Evolutionary conservation across 2,888 invertebrate species (phyloP).

Genomic region (Coenonympha glycerion): DNA sequence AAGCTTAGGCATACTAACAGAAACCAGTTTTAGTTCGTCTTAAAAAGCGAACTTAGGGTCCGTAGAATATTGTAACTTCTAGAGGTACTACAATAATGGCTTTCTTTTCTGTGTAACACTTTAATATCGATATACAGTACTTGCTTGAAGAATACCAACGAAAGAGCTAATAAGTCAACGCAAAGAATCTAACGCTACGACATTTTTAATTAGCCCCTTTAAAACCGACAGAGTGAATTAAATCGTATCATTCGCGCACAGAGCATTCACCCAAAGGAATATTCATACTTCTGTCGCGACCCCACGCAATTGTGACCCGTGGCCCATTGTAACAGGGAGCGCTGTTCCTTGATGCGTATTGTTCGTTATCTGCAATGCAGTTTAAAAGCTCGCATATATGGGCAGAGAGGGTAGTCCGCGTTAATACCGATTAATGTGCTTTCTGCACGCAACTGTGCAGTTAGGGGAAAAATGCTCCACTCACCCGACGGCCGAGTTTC

Average conservation of each 20-base stretch:
- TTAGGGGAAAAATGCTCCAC: conserved; percentile 42
- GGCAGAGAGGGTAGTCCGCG: conserved; percentile 48
- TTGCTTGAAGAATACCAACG: too few relatives aligned
- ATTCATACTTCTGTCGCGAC: conserved; percentile 21
- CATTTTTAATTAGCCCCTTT: conserved; percentile 22
- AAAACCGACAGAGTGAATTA: conserved; percentile 24
- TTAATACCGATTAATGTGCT: conserved; percentile 60
- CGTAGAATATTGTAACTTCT: too few relatives aligned
- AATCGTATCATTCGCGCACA: conserved; percentile 20
- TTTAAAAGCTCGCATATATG: conserved; percentile 43
- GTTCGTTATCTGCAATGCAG: conserved; percentile 49
- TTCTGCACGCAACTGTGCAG: conserved; percentile 57
- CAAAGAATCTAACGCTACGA: conserved; percentile 10
- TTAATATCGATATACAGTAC: too few relatives aligned
- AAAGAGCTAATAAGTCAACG: too few relatives aligned
- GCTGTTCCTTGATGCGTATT: conserved; percentile 26
- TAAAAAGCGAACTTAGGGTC: too few relatives aligned
- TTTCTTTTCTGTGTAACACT: too few relatives aligned
- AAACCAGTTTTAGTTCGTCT: too few relatives aligned
- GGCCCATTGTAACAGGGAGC: conserved; percentile 25
- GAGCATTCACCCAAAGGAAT: conserved; percentile 25
- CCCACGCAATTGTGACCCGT: conserved; percentile 26
- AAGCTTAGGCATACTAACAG: too few relatives aligned
- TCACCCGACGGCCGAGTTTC: conserved; percentile 20
- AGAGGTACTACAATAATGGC: too few relatives aligned